These are phyloP conservation scores for Amiota minor DNA, from an alignment of 2,888 invertebrate species.

Conservation along the genomic window DNA sequence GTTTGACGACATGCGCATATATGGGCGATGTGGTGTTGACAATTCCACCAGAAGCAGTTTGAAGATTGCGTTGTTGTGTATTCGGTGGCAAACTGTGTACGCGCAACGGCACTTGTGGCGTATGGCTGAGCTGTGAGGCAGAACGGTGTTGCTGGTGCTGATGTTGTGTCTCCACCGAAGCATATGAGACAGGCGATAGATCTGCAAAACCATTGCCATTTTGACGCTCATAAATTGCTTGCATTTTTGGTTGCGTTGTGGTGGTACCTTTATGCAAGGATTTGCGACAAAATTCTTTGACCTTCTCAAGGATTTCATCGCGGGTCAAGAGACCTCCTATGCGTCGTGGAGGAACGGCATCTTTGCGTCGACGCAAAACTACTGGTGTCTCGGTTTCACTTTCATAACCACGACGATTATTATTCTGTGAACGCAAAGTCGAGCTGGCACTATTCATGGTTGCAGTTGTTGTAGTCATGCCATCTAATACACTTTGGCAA, in stretches of 20 bases:
- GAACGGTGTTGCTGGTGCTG: conserved; percentile 41
- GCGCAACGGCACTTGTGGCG: conserved; percentile 70
- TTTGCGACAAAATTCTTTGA: conserved; percentile 72
- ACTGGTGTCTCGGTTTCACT: conserved; percentile 64
- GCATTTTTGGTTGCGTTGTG: conserved; percentile 50
- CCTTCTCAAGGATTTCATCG: conserved; percentile 71
- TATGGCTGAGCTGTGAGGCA: conserved; percentile 55
- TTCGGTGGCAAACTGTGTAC: conserved; percentile 66
- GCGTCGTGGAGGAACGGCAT: conserved; percentile 45
- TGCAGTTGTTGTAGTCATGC: conserved; percentile 51
- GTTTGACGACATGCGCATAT: conserved; percentile 71
- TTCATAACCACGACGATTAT: conserved; percentile 53
- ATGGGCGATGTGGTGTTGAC: conserved; percentile 62
- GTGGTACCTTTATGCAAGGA: conserved; percentile 70
- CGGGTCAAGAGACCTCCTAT: conserved; percentile 65
- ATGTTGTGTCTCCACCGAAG: conserved; percentile 68
- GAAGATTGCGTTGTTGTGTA: conserved; percentile 41
- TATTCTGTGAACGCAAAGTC: neutral
- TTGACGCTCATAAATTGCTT: conserved; percentile 55
- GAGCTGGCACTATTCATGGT: conserved; percentile 27
- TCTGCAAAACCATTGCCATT: conserved; percentile 52
- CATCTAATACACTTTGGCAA: conserved; percentile 71
- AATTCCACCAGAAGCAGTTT: conserved; percentile 33
- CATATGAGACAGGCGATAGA: conserved; percentile 71
- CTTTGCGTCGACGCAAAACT: conserved; percentile 53